phyloP scores from a whole-genome alignment of 2,113 vertebrate genomes.

The Oncorhynchus tshawytscha region DNA sequence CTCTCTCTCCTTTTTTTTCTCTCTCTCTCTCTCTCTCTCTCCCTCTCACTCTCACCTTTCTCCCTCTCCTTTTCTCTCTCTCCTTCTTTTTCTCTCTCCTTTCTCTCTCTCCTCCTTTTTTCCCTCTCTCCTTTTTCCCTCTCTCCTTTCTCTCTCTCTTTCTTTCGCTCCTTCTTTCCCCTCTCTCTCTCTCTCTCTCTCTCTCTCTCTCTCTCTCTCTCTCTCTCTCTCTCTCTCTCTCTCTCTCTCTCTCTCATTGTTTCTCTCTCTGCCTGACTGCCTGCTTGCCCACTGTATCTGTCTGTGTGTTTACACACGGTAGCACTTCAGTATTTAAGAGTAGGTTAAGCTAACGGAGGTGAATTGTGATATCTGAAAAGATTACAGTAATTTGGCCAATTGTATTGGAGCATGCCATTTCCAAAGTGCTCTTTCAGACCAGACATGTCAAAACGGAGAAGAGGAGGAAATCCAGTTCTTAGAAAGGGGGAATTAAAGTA shows the following conservation, averaged over 20 bases:
- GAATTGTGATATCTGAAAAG: slow-evolving; percentile 62
- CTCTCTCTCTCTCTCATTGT: not conserved
- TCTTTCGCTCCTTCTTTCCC: not conserved
- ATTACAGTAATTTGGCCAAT: slow-evolving; percentile 55
- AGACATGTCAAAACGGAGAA: slow-evolving; percentile 54
- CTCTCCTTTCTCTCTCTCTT: not conserved
- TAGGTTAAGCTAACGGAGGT: slow-evolving; percentile 52
- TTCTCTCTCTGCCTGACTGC: not conserved
- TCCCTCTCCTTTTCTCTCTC: too few relatives aligned
- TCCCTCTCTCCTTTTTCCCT: not conserved
- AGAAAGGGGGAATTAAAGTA: slow-evolving; percentile 10
- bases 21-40: too few relatives aligned
- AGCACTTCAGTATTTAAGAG: slow-evolving; percentile 29
- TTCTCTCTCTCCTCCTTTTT: not conserved
- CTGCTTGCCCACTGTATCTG: too few relatives aligned
- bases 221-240: not conserved
- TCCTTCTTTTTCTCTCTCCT: too few relatives aligned
- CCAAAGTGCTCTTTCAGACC: slow-evolving; percentile 36
- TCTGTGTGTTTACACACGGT: not conserved
- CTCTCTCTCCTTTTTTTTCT: too few relatives aligned
- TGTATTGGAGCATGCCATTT: slow-evolving; percentile 50
- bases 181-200: not conserved
- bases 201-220: not conserved
- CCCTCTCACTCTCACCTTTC: too few relatives aligned
- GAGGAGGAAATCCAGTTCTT: slow-evolving; percentile 27